Evolutionary conservation across 2,113 vertebrate species (phyloP), one percentile per base, ranked within the genome.

Genomic region (Mirounga angustirostris): DNA sequence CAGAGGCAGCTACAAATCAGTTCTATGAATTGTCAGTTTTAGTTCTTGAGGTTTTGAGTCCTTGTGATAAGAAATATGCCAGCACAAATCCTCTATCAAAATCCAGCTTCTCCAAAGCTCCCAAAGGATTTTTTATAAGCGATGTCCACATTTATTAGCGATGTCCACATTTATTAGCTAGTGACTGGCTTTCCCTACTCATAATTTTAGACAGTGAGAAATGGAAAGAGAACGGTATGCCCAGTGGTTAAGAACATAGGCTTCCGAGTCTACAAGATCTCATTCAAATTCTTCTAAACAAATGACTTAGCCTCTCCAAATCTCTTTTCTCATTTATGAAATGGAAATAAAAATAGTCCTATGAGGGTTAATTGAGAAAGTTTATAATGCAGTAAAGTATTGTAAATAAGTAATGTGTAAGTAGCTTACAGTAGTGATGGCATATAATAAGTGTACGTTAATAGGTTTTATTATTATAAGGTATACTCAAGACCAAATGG

Each of bases 191-290:
- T 92, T 80, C 40, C 13, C 30, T 85, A 54, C 16, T 11, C 36
- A 81, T 92, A 74, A 36, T 95, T 92, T 95, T 81, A 89, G 92
- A 90, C 9, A 59, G 21, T 58, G 16, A 95, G 67, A 89, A 97
- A 61, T 83, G 12, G 33, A 90, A 28, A 46, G 22, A 89, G 7
- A 63, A 59, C 36, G 69, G 30, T 5, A 79, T 74, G 36, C 14
- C 50, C 33, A 76, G 65, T 65, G 36, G 12, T 73, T 71, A 90
- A 84, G 22, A 98, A 89, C 2, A 61, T 1, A 58, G 18, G 5
- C 50, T 89, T 96, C 28, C 54, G 59, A 86, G 28, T 86, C 46
- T 46, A 74, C 73, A 56, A 92, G 61, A 95, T 80, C 33, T 80
- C 13, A 21, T 92, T 90, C 43, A 81, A 71, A 86, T 65, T 76